Base-by-base conservation (phyloP, 1,140 invertebrate species). In the Heliconius congener region DNA sequence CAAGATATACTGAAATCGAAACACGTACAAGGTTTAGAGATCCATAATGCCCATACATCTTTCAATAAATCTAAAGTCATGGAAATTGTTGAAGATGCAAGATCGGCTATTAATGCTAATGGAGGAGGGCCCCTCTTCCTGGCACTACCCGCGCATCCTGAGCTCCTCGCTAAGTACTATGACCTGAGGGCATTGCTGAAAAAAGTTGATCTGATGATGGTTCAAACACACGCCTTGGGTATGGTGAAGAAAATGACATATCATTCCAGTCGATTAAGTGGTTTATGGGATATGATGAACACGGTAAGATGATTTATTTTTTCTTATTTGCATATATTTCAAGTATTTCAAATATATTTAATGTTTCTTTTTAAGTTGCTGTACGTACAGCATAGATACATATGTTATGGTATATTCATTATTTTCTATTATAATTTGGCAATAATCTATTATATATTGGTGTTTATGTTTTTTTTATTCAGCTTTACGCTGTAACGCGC, bases 261-360 rank as follows among this genome's bases (percentile, higher is more conserved):
- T 87, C 97, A 98, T 90, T 97, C 97, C 0, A 97, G 97, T 84
- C 92, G 97, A 78, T 90, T 97, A 78, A 97, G 97, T 91, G 97
- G 97, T 4, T 88, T 97, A 30, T 97, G 96, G 91, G 97, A 97
- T 84, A 96, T 97, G 95, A 95, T 97, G 80, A 98, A 98, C 84
- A 96, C 97, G 75, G 96, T 97, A 92, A 96, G 95, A 39, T 8
- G 18, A 18, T 71, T 34, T 71, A 34, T 71, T 71, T 37, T 34
- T 71, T 71, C 50, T 52, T n/a, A 34, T 34, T 34, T 34, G 34
- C 34, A 6, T 34, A 34, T 8, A 55, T 8, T 19, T 19, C 18
- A 55, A 6, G 2, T 18, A 8, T 55, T 55, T 46, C 13, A n/a
- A 55, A 8, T 55, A 8, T 55, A 0, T 19, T 52, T 55, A 0